Evolutionary conservation across 1,140 invertebrate genomes (phyloP), one percentile per base, ranked within the genome.

Genomic region (Augochlora pura): DNA sequence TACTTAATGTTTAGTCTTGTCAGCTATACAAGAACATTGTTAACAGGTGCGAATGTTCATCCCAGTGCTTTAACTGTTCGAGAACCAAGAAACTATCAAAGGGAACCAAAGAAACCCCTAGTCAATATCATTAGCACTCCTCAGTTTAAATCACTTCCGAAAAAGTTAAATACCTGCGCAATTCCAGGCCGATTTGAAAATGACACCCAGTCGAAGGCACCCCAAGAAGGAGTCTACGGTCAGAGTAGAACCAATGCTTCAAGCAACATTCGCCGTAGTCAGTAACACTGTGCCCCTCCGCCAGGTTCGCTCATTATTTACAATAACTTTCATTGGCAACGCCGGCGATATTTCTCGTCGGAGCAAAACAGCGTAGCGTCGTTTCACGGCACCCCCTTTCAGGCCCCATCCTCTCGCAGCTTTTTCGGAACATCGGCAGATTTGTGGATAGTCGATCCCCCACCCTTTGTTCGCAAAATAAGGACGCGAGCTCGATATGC

Each of bases 401-500:
- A 46, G 70, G 8, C 42, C 42, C 7, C 38, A 2, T 12, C 14
- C 57, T 27, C 49, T 12, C 14, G 7, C 39, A 38, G 46, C 70
- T 46, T 52, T 54, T 59, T 64, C 27, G n/a, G 64, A 60, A 62
- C 65, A 81, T 62, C 49, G 62, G 60, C 72, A 82, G 77, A 76
- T 85, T 80, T 82, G 80, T 78, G 80, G 80, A 49, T 27, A 77
- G 63, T 65, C 62, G 74, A 77, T 78, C 57, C 80, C 68, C 69
- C 25, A 16, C 54, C 18, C 21, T 7, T 12, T 52, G 59, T 77
- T 71, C 59, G 57, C 57, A 39, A 83, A 77, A 82, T 85, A 85
- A 83, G 77, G 81, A 86, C 68, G 77, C 59, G 49, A 57, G 74
- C 52, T 86, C 77, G 78, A 86, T 84, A 78, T 69, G 81, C 77